Evolutionary conservation across 2,797 vertebrate genomes (phyloP), one percentile per base, ranked within the genome.

Genomic region (Pangasius sanitwongsei): DNA sequence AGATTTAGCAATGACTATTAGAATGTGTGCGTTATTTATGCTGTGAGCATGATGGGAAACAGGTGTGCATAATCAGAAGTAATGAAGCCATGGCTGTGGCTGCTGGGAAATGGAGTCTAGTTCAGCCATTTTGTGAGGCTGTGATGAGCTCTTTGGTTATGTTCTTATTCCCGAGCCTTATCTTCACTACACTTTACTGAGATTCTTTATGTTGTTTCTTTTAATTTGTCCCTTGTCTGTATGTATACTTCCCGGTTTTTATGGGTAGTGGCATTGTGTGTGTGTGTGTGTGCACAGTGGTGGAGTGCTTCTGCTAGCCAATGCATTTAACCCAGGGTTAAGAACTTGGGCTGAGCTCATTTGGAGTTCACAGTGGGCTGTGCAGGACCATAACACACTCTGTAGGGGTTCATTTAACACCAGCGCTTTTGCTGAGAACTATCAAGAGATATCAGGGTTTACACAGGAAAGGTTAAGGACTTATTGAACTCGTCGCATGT

Each of bases 381-480:
- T 53, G 67, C 86, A 84, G 89, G 72, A 75, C 86, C 72, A 87
- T 61, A 87, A 89, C 86, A 70, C 74, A 75, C 86, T 87, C 89
- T 78, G 81, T 85, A 87, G 82, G 86, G 89, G 86, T 87, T 89
- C 86, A 89, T 84, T 87, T 87, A 84, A 83, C 81, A 84, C 86
- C 78, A 61, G 31, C 37, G 81, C 69, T 63, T 80, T 78, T 44
- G 75, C 81, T 70, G 72, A 59, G 70, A 61, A 87, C 72, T 69
- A 87, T 82, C 81, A 57, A 59, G 86, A 87, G 81, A 67, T 85
- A 77, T 87, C 63, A 75, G 61, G 85, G 86, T 83, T 89, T 89
- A 89, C 80, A 87, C 80, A 84, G 61, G 72, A 89, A 89, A 89
- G 89, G 89, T 89, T 89, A 87, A 87, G 70, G 67, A 83, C 89